A percentile compares a stretch with the other conserved stretches of the same genome.
Evolutionary conservation across 2,113 vertebrate species (phyloP).

Genomic region (Rhodinocichla rosea): DNA sequence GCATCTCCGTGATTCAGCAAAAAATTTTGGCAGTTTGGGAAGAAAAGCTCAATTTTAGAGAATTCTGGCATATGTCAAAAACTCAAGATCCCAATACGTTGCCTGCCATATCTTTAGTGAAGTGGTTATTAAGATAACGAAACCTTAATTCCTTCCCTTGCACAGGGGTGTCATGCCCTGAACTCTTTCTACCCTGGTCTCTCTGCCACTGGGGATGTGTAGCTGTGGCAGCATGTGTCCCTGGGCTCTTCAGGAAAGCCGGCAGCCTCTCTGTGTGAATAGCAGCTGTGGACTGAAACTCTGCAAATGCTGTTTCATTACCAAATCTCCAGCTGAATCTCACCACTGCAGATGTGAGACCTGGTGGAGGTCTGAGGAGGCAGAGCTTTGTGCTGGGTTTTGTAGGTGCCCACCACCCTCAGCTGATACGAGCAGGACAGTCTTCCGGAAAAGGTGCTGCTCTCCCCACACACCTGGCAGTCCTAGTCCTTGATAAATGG

Average conservation of each 20-base stretch:
- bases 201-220: neutral
- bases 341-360: neutral
- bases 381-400: neutral
- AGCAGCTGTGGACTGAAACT: neutral
- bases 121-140: neutral
- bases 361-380: neutral
- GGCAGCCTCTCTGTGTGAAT: neutral
- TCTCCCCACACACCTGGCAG: neutral
- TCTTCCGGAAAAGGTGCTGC: neutral
- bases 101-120: neutral
- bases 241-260: neutral
- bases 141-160: neutral
- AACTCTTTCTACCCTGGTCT: neutral
- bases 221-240: neutral
- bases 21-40: neutral
- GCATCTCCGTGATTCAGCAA: neutral
- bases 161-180: neutral
- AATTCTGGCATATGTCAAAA: neutral
- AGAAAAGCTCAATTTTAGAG: neutral
- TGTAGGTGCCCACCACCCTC: neutral
- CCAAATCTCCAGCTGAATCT: neutral
- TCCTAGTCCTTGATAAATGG: neutral
- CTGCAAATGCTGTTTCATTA: neutral
- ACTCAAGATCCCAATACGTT: neutral
- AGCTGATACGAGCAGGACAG: neutral